A percentile compares a stretch with the other conserved stretches of the same genome.
Evolutionary conservation across 2,888 invertebrate genomes (phyloP).

Genomic region (Diadromus collaris): DNA sequence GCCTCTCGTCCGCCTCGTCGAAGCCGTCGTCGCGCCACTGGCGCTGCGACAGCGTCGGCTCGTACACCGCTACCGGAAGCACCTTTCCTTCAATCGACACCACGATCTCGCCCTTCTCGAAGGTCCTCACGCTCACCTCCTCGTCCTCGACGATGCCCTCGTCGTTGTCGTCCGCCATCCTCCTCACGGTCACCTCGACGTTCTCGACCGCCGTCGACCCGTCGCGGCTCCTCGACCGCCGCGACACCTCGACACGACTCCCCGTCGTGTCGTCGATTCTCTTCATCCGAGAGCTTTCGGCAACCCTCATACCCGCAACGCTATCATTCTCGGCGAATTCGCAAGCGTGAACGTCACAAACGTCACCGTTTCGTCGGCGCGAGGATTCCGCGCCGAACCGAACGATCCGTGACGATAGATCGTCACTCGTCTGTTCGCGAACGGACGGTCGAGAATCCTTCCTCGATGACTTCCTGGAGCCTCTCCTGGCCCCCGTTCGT

Average conservation of each 20-base stretch:
- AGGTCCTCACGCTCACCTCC: conserved; percentile 72
- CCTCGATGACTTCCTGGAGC: conserved; percentile 49
- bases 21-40: conserved; percentile 20
- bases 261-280: conserved; percentile 7
- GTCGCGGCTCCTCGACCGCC: conserved; percentile 18
- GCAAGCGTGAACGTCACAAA: conserved; percentile 67
- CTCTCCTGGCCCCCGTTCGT: conserved; percentile 62
- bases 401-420: conserved; percentile 1
- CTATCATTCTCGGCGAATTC: conserved; percentile 77
- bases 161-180: conserved; percentile 54
- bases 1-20: conserved; percentile 38
- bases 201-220: conserved; percentile 49
- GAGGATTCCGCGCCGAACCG: conserved; percentile 4
- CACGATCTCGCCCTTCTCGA: conserved; percentile 76
- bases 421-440: conserved; percentile 29
- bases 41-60: conserved; percentile 59
- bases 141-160: conserved; percentile 64
- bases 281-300: conserved; percentile 76
- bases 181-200: conserved; percentile 66
- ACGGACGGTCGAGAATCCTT: conserved; percentile 42
- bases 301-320: conserved; percentile 79
- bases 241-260: conserved; percentile 25
- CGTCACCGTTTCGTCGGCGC: conserved; percentile 20
- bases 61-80: conserved; percentile 69
- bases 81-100: conserved; percentile 76